Evolutionary conservation across 2,113 vertebrate species (phyloP), one percentile per base, ranked within the genome.

Genomic region (Dasyurus viverrinus): DNA sequence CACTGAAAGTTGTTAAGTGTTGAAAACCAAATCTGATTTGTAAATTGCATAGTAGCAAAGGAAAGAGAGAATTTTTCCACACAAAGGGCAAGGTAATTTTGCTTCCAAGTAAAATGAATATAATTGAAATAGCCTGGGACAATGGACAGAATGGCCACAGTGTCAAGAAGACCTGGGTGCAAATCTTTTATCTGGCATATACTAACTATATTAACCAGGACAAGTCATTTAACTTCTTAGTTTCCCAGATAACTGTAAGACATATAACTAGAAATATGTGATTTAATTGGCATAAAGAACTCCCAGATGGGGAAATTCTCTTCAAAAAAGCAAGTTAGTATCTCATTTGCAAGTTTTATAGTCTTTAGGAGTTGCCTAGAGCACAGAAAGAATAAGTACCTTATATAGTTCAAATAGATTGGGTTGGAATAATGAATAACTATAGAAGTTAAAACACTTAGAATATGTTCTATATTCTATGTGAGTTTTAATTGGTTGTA

Each of bases 11-110:
- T 0, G 27, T n/a, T 50, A 93, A 93, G 68, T 50, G 27, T 46
- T 54, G 54, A 90, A 91, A 96, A 53, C 57, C 0, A 89, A 94
- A 96, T 76, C 76, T 30, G 26, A 36, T 93, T 9, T 50, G 93
- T 92, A 22, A 8, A 47, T 26, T 12, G n/a, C 57, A 52, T 53
- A 68, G 23, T 48, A 91, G 90, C 6, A 91, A 91, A 76, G 19
- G 92, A 54, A 46, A 47, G 57, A 89, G 96, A 90, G 90, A 0
- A 27, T 90, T 23, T 54, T 46, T 93, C 84, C 76, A 52, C 89
- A 93, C 54, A 52, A 92, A 93, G 12, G 94, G 26, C 22, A 0
- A 42, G 42, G 47, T 52, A 90, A 60, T 27, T 10, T 47, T 9
- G 27, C 52, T 92, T 50, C 48, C 48, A 54, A 23, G 36, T 42